phyloP scores from a whole-genome alignment of 2,113 vertebrate genomes.

The Megalops atlanticus region DNA sequence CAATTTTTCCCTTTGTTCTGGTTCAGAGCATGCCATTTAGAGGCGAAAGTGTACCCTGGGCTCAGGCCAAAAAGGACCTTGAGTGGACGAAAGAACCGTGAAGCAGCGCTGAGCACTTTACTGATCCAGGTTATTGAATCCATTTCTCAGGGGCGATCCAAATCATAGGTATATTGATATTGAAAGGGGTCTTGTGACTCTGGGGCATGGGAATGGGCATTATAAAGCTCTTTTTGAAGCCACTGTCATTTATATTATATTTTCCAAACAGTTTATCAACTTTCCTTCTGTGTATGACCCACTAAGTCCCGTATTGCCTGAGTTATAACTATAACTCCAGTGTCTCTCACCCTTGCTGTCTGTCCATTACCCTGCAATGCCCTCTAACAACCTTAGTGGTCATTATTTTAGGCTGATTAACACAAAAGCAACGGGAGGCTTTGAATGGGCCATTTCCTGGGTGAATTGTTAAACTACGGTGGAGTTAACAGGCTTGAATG shows the following conservation, averaged over 20 bases:
- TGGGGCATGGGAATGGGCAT: not conserved
- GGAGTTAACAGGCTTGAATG: constrained; percentile 1
- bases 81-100: constrained; percentile 21
- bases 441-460: constrained; percentile 1
- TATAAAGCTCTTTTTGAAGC: constrained; percentile 9
- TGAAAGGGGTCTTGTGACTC: not conserved
- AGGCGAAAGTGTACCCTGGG: constrained; percentile 7
- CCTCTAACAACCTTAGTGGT: not conserved
- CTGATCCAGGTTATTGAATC: constrained; percentile 23
- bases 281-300: not conserved
- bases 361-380: not conserved
- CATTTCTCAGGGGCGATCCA: constrained; percentile 33
- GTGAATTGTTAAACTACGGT: not conserved
- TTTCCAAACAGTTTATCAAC: constrained; percentile 2
- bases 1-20: constrained; percentile 43
- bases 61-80: constrained; percentile 15
- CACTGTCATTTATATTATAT: constrained; percentile 2
- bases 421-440: not conserved
- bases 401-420: constrained; percentile 10
- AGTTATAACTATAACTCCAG: not conserved
- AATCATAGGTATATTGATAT: constrained; percentile 34
- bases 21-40: constrained; percentile 37
- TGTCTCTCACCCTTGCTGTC: not conserved
- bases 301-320: not conserved
- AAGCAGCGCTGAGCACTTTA: constrained; percentile 23